Percentiles rank a stretch among this genome's conserved stretches.
These are phyloP conservation scores for Galerucella nymphaeae DNA, from an alignment of 2,888 invertebrate species.

Conservation along the genomic window DNA sequence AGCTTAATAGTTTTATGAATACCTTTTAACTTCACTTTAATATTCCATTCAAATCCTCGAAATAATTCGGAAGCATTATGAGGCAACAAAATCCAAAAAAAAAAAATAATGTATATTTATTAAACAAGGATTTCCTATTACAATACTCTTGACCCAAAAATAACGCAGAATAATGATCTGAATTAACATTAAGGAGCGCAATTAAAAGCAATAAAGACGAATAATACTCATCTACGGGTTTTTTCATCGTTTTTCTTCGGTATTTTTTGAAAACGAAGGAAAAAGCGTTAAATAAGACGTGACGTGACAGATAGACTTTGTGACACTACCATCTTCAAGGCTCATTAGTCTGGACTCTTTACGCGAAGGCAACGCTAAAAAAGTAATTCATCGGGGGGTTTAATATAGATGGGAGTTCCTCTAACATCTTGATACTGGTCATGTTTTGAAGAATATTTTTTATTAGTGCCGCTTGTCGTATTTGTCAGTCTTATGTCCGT, in stretches of 20 bases:
- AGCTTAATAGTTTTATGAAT: too few species aligned
- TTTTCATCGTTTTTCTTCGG: constrained; percentile 49
- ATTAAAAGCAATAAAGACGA: constrained; percentile 62
- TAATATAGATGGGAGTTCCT: background rate
- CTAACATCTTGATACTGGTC: too few species aligned
- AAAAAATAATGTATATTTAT: background rate
- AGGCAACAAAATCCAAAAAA: background rate
- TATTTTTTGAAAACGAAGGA: constrained; percentile 55
- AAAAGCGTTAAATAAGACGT: constrained; percentile 60
- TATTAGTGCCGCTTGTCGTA: too few species aligned
- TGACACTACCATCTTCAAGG: constrained; percentile 48
- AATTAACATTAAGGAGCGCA: constrained; percentile 57
- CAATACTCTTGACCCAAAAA: background rate
- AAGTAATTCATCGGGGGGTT: background rate
- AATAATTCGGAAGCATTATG: background rate
- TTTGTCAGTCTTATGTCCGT: too few species aligned
- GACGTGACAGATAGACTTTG: constrained; percentile 60
- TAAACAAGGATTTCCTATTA: background rate
- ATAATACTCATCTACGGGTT: constrained; percentile 55
- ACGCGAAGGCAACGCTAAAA: constrained; percentile 11
- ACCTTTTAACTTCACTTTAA: background rate
- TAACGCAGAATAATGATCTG: constrained; percentile 55
- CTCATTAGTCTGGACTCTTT: constrained; percentile 9
- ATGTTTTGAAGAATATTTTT: too few species aligned
- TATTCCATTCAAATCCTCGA: background rate